Conservation (phyloP, 2,113 vertebrate species). For the Phasianus colchicus region DNA sequence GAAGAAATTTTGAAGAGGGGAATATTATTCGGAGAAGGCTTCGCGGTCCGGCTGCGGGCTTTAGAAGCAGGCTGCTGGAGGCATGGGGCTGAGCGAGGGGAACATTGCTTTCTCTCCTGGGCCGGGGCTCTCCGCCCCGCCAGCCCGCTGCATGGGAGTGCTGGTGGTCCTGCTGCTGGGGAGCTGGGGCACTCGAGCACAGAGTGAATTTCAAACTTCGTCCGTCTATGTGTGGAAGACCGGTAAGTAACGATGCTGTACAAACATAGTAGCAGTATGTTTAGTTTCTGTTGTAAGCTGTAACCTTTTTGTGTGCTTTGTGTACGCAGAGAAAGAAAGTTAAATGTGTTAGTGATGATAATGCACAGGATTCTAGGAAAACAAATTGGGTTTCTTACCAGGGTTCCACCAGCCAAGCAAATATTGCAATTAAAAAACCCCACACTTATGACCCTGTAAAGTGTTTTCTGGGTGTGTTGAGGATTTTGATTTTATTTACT, state of each 20-base stretch:
- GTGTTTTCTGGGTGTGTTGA: neutral
- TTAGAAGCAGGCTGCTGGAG: constrained; percentile 71
- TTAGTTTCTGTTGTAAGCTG: neutral
- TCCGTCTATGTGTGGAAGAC: constrained; percentile 95
- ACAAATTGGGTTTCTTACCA: constrained; percentile 13
- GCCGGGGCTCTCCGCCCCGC: constrained; percentile 52
- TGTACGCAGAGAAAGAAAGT: neutral
- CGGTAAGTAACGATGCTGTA: constrained; percentile 78
- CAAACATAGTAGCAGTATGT: rapidly evolving
- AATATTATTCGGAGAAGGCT: neutral
- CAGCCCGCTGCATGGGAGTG: constrained; percentile 67
- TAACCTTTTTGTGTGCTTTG: constrained; percentile 1
- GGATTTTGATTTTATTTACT: neutral
- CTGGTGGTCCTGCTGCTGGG: constrained; percentile 80
- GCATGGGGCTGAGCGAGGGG: constrained; percentile 82
- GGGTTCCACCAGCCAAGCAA: neutral
- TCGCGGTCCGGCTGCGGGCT: constrained; percentile 57
- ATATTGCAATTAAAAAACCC: neutral
- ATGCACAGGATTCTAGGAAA: neutral
- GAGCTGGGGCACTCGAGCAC: constrained; percentile 75
- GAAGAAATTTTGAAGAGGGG: constrained; percentile 42
- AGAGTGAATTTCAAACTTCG: constrained; percentile 84
- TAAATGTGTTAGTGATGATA: constrained; percentile 20
- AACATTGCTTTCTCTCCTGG: constrained; percentile 57
- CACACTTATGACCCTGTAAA: neutral